Evolutionary conservation across 2,888 invertebrate genomes (phyloP).

Genomic region (Adineta ricciae): DNA sequence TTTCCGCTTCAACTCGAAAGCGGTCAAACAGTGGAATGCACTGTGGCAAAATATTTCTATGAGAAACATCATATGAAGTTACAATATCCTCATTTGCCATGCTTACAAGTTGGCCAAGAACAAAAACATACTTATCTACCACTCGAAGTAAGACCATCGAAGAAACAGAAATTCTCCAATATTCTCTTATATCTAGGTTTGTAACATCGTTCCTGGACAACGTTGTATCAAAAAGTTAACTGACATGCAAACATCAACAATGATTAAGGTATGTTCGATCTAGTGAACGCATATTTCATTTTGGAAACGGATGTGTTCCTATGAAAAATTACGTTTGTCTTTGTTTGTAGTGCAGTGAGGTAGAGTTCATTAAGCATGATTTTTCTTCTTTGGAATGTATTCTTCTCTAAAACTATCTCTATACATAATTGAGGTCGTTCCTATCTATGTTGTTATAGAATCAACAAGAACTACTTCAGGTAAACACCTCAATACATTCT

Average conservation of each 20-base stretch:
- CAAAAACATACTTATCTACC: slow-evolving; percentile 99
- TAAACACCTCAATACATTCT: neutral
- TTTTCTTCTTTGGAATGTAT: neutral
- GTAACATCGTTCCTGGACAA: slow-evolving; percentile 94
- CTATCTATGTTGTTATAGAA: slow-evolving; percentile 5
- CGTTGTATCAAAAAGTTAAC: slow-evolving; percentile 98
- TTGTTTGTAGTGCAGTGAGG: slow-evolving; percentile 13
- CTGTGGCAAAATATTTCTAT: slow-evolving; percentile 96
- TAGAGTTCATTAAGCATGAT: slow-evolving; percentile 2
- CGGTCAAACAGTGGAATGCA: slow-evolving; percentile 98
- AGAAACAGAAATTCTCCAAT: neutral
- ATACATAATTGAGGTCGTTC: neutral
- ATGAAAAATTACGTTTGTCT: neutral
- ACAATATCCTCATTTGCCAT: slow-evolving; percentile 85
- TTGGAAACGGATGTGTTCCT: no score
- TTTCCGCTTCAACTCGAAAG: slow-evolving; percentile 96
- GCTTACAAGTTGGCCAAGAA: slow-evolving; percentile 97
- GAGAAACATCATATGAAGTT: slow-evolving; percentile 99
- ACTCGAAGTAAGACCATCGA: slow-evolving; percentile 61
- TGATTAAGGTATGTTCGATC: slow-evolving; percentile 66
- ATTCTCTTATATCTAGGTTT: slow-evolving; percentile 34
- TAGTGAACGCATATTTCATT: no score
- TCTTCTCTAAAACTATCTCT: neutral
- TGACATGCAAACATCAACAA: slow-evolving; percentile 99
- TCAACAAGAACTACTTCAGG: neutral